These are phyloP conservation scores for Rynchops niger DNA, from an alignment of 2,113 vertebrate genomes.

Conservation along the genomic window DNA sequence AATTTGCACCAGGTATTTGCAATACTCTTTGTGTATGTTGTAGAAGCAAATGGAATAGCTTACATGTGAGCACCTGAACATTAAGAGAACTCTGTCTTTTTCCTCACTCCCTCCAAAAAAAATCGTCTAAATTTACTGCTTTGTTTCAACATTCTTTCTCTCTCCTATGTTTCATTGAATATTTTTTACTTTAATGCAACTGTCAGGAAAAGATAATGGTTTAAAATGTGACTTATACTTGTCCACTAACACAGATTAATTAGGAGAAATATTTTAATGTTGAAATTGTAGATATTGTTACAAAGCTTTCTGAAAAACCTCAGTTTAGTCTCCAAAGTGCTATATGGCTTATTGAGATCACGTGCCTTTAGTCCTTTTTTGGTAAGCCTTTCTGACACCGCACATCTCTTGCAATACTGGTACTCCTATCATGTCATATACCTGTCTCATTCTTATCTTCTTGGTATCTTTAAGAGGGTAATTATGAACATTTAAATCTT, in stretches of 20 bases:
- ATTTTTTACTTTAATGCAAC: neutral
- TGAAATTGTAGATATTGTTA: neutral
- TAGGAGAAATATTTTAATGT: neutral
- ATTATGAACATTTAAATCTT: neutral
- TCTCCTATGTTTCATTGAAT: neutral
- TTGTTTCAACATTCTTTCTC: neutral
- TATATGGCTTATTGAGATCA: neutral
- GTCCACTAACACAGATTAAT: neutral
- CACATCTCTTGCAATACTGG: neutral
- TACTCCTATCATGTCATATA: neutral
- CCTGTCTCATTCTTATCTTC: neutral
- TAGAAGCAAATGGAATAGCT: neutral
- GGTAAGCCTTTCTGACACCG: neutral
- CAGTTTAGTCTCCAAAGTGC: neutral
- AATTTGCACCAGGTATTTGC: conserved; percentile 90
- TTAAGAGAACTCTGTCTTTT: neutral
- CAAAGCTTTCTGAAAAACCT: neutral
- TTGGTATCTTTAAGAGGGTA: neutral
- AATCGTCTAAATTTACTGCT: neutral
- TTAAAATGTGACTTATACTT: neutral
- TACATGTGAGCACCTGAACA: neutral
- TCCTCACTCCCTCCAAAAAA: neutral
- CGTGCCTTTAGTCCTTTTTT: neutral
- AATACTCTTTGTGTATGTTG: neutral
- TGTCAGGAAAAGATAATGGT: neutral